These are phyloP conservation scores for Trachelus iudaicus DNA, from an alignment of 2,888 invertebrate genomes.

Conservation along the genomic window DNA sequence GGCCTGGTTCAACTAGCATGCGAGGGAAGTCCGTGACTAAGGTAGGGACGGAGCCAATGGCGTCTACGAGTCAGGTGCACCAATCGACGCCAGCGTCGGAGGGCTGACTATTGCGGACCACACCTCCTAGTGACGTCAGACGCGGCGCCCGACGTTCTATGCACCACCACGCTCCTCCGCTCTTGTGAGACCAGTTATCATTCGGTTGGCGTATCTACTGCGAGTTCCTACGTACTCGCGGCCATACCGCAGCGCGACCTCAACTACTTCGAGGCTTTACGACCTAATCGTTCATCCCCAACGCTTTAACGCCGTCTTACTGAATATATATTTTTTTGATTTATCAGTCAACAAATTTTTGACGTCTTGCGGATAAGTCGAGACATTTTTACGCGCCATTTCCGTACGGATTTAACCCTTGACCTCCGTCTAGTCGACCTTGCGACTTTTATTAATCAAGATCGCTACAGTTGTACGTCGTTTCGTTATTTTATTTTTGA, in stretches of 20 bases:
- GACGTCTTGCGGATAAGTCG: not conserved
- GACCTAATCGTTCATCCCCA: not conserved
- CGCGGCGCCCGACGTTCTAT: conserved; percentile 20
- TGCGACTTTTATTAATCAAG: not conserved
- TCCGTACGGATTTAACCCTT: not conserved
- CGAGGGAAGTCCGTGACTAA: conserved; percentile 13
- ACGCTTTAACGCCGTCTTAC: not conserved
- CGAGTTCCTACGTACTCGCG: conserved; percentile 25
- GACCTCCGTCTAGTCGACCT: not conserved
- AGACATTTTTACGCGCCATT: not conserved
- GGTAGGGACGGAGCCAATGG: conserved; percentile 39
- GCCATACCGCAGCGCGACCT: not conserved
- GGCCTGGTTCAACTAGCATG: conserved; percentile 18
- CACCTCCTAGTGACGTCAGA: conserved; percentile 35
- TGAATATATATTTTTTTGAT: not conserved
- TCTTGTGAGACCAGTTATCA: conserved; percentile 26
- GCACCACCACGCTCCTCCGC: conserved; percentile 1
- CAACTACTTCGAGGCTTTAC: not conserved
- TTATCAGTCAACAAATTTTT: not conserved
- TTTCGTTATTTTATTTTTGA: not conserved
- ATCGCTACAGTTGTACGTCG: not conserved
- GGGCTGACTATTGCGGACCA: conserved; percentile 26
- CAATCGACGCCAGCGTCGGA: conserved; percentile 14
- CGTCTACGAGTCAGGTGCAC: conserved; percentile 5
- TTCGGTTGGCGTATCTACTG: conserved; percentile 38